Percentiles rank a stretch among this genome's conserved stretches.
Conservation (phyloP, 1,140 invertebrate species). For the Euwallacea similis region DNA sequence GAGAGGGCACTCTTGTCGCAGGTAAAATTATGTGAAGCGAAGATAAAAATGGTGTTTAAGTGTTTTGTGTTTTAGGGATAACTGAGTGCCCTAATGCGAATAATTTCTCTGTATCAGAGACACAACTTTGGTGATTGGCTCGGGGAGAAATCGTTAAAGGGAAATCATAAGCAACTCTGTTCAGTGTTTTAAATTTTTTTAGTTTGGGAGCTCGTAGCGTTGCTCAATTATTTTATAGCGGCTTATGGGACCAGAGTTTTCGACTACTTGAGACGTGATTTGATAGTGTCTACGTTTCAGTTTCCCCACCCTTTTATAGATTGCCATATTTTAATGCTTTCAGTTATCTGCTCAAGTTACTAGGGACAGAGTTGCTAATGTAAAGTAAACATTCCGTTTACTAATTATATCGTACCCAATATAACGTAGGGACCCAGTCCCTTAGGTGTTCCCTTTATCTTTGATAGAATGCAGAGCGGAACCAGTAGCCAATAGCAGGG, state of each 20-base stretch:
- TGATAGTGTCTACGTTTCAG: not conserved
- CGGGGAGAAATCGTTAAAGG: not conserved
- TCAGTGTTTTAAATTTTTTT: not conserved
- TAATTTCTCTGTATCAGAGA: conserved; percentile 54
- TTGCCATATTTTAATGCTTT: too few relatives aligned
- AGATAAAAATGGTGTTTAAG: not conserved
- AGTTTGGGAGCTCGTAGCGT: not conserved
- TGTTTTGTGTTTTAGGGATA: conserved; percentile 18
- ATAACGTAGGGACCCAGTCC: too few relatives aligned
- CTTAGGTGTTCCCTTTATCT: too few relatives aligned
- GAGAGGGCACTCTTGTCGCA: conserved; percentile 53
- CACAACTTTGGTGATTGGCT: not conserved
- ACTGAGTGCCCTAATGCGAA: conserved; percentile 40
- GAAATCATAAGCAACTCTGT: not conserved
- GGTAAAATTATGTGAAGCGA: conserved; percentile 39
- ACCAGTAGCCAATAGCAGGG: too few relatives aligned
- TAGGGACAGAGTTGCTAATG: too few relatives aligned
- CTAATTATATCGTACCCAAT: too few relatives aligned
- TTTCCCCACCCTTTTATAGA: too few relatives aligned
- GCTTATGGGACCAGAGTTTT: not conserved
- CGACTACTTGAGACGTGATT: not conserved
- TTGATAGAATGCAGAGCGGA: too few relatives aligned
- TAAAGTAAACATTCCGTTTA: too few relatives aligned
- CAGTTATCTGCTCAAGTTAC: too few relatives aligned
- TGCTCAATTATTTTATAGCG: not conserved